phyloP scores from a whole-genome alignment of 2,888 invertebrate genomes.

The Bimastos eiseni region DNA sequence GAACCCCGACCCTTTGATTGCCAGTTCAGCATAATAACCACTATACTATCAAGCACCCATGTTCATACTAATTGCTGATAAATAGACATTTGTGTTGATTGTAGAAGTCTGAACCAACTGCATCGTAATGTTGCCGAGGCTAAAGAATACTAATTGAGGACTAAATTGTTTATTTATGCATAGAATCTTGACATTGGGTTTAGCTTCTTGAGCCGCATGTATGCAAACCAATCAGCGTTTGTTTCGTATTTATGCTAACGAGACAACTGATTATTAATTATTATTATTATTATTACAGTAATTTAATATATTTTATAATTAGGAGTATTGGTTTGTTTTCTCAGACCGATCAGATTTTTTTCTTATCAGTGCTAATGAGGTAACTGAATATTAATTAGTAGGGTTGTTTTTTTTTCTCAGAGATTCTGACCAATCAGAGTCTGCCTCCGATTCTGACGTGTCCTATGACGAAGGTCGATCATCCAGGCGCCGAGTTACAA shows the following conservation, averaged over 20 bases:
- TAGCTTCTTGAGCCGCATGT: not conserved
- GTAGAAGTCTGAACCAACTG: too few relatives aligned
- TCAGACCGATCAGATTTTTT: too few relatives aligned
- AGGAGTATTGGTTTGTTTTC: too few relatives aligned
- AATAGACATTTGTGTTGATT: not conserved
- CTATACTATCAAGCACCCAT: too few relatives aligned
- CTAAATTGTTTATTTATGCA: not conserved
- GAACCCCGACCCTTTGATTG: too few relatives aligned
- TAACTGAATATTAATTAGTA: not conserved
- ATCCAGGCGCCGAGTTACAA: not conserved
- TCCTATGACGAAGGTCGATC: constrained; percentile 7
- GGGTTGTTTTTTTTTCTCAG: not conserved
- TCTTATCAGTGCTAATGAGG: not conserved
- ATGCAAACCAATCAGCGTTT: too few relatives aligned
- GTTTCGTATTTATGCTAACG: not conserved
- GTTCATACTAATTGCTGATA: not conserved
- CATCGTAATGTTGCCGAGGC: not conserved
- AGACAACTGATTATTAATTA: not conserved
- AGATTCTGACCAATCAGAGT: not conserved
- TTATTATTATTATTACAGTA: too few relatives aligned
- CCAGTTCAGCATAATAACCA: too few relatives aligned
- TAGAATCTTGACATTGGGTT: not conserved
- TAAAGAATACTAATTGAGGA: not conserved
- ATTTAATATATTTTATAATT: too few relatives aligned
- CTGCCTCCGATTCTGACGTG: not conserved